Evolutionary conservation across 2,888 invertebrate species (phyloP).

Genomic region (Campaea margaritaria): DNA sequence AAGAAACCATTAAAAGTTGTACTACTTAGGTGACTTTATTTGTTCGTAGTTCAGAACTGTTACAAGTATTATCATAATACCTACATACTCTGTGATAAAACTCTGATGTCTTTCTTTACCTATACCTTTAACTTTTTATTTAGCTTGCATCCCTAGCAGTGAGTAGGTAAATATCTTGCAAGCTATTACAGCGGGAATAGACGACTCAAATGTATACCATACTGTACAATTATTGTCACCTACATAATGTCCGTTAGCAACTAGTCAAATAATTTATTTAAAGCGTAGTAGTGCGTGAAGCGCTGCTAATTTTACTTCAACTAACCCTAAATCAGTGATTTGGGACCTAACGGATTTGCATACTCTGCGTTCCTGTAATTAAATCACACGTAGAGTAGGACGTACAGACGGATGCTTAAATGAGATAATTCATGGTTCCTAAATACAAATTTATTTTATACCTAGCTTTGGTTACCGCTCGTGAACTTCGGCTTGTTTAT

Average conservation of each 20-base stretch:
- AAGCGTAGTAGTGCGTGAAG: background rate
- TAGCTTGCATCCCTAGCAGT: too few relatives aligned
- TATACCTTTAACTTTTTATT: too few relatives aligned
- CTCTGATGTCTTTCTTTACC: too few relatives aligned
- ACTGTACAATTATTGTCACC: too few relatives aligned
- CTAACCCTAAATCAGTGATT: constrained; percentile 1
- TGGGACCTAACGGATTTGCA: background rate
- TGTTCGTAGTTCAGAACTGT: background rate
- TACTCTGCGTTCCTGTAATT: background rate
- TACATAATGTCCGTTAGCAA: too few relatives aligned
- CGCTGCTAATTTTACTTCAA: background rate
- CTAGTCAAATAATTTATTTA: too few relatives aligned
- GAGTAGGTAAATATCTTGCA: too few relatives aligned
- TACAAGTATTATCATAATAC: too few relatives aligned
- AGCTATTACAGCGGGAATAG: too few relatives aligned
- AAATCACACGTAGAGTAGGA: constrained; percentile 1
- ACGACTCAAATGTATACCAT: too few relatives aligned
- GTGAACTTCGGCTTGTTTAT: constrained; percentile 20
- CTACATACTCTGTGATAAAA: too few relatives aligned
- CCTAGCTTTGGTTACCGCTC: constrained; percentile 22
- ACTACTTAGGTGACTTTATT: background rate
- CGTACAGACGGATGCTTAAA: background rate
- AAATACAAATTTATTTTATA: constrained; percentile 18
- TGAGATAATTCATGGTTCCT: constrained; percentile 6
- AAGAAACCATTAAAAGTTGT: constrained; percentile 18